These are phyloP conservation scores for Epizoanthus rinbou DNA, from an alignment of 92 coral and sea anemone species.

Conservation along the genomic window DNA sequence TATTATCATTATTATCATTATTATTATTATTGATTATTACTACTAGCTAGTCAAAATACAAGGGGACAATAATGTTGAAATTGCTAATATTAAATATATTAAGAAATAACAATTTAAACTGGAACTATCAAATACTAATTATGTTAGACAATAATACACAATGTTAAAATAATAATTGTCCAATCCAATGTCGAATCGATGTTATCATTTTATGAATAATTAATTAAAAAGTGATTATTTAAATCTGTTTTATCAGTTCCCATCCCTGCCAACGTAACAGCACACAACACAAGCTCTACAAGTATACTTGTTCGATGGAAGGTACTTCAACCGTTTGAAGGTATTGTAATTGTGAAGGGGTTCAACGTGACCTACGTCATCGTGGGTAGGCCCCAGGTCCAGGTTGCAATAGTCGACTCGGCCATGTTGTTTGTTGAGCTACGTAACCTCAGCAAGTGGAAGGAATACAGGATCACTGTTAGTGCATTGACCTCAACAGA, in stretches of 20 bases:
- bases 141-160: too few relatives aligned
- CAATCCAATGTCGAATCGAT: too few relatives aligned
- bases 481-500: neutral
- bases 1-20: too few relatives aligned
- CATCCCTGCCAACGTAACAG: neutral
- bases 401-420: neutral
- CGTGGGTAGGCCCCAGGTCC: neutral
- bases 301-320: neutral
- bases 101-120: too few relatives aligned
- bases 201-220: too few relatives aligned
- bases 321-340: neutral
- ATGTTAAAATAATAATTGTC: too few relatives aligned
- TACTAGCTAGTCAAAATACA: too few relatives aligned
- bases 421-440: neutral
- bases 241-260: neutral
- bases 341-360: neutral
- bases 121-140: too few relatives aligned
- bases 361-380: neutral
- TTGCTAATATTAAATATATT: too few relatives aligned
- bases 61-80: too few relatives aligned
- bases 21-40: too few relatives aligned
- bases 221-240: too few relatives aligned
- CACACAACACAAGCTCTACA: constrained; percentile 21
- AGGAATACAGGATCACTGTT: neutral
- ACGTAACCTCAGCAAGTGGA: constrained; percentile 16